phyloP scores from a whole-genome alignment of 2,113 vertebrate genomes.

The Lanius collurio region DNA sequence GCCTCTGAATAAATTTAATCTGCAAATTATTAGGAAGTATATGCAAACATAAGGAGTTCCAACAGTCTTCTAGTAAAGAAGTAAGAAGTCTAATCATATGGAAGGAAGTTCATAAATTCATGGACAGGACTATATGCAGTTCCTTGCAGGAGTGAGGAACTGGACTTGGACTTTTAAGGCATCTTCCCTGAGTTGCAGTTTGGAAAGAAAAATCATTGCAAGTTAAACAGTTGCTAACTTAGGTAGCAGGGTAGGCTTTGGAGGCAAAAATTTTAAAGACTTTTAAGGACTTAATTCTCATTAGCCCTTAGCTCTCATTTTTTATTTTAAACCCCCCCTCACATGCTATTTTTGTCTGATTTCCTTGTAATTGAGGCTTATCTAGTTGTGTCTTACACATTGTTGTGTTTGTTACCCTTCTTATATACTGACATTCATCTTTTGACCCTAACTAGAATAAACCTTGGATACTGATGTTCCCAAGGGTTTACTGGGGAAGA shows the following conservation, averaged over 20 bases:
- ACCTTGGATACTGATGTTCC: not conserved
- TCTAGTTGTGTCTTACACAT: not conserved
- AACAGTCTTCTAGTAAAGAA: not conserved
- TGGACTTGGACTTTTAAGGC: not conserved
- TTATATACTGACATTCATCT: not conserved
- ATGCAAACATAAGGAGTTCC: not conserved
- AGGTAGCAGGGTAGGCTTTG: not conserved
- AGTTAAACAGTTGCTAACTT: not conserved
- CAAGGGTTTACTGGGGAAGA: not conserved
- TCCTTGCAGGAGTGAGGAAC: not conserved
- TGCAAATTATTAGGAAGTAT: slow-evolving; percentile 1
- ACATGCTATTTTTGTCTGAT: not conserved
- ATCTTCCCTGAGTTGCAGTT: not conserved
- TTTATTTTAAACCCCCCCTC: not conserved
- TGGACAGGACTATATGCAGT: not conserved
- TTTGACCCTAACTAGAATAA: not conserved
- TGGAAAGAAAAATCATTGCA: not conserved
- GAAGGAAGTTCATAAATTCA: not conserved
- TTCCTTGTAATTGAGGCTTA: not conserved
- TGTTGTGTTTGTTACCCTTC: not conserved
- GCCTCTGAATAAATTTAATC: slow-evolving; percentile 30
- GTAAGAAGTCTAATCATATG: not conserved
- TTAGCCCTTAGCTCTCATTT: not conserved
- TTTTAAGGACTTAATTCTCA: not conserved
- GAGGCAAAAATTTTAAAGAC: not conserved